A percentile compares a stretch with the other conserved stretches of the same genome.
Conservation (phyloP, 2,113 vertebrate genomes). For the Crotalus helleri region DNA sequence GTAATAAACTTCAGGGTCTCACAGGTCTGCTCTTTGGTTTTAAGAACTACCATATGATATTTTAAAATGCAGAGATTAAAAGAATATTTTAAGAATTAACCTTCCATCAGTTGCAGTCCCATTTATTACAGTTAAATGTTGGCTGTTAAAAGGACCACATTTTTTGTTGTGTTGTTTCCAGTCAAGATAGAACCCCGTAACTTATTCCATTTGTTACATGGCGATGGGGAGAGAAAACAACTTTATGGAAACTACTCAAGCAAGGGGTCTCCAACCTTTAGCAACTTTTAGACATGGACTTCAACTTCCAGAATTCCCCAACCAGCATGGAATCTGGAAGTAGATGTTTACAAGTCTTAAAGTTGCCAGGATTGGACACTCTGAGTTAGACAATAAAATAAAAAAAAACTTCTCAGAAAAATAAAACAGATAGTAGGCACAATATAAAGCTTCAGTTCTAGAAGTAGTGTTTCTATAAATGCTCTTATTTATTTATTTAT, state of each 20-base stretch:
- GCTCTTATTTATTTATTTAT: slow-evolving; percentile 4
- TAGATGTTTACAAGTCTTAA: background rate
- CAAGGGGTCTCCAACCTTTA: background rate
- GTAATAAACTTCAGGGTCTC: background rate
- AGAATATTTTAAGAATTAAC: background rate
- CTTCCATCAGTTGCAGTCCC: background rate
- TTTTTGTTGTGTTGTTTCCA: slow-evolving; percentile 16
- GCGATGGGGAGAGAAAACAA: slow-evolving; percentile 9
- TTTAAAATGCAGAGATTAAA: background rate
- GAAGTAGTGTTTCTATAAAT: slow-evolving; percentile 5
- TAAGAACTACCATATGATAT: background rate
- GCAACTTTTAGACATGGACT: background rate
- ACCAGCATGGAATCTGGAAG: background rate
- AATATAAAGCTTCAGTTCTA: slow-evolving; percentile 7
- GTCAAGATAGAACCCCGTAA: background rate
- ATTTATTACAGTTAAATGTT: slow-evolving; percentile 14
- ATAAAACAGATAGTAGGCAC: slow-evolving; percentile 16
- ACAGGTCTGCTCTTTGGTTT: background rate
- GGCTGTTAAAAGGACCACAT: slow-evolving; percentile 2
- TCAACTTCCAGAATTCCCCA: background rate
- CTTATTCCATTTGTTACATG: slow-evolving; percentile 23
- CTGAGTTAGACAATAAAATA: background rate
- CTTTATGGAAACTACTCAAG: background rate
- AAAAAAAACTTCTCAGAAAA: slow-evolving; percentile 8
- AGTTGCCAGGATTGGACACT: background rate